Base-by-base conservation (phyloP, 2,888 invertebrate species). In the Leucoptera coffeella region DNA sequence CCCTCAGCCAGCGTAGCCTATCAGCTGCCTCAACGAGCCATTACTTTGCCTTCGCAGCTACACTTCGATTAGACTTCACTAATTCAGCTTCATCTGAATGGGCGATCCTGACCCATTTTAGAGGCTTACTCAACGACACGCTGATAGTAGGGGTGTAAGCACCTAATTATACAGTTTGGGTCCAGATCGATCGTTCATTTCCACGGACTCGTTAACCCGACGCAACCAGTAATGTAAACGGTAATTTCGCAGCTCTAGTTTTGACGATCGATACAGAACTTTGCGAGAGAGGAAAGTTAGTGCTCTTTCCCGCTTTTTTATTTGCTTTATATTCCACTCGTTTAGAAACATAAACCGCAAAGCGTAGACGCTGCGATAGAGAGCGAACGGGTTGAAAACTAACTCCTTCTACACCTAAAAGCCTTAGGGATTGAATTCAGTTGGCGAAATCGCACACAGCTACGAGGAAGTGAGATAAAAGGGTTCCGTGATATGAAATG, bases 1-100 rank as follows among this genome's bases (percentile, higher is more conserved):
- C 48, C 34, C 47, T 51, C 43, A 45, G 52, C 47, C 47, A 47
- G 45, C 28, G 25, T 42, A 41, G 44, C 34, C 21, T 27, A 41
- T 45, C 28, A 42, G 43, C 54, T 37, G 48, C 53, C 55, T 62
- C 57, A 62, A 62, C 62, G 57, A 47, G 52, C 45, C n/a, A n/a
- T n/a, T n/a, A n/a, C n/a, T n/a, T n/a, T n/a, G n/a, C n/a, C n/a
- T n/a, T n/a, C n/a, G n/a, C n/a, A n/a, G n/a, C n/a, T n/a, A n/a
- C n/a, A n/a, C n/a, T n/a, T n/a, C n/a, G n/a, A n/a, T n/a, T n/a
- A n/a, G n/a, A n/a, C n/a, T n/a, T n/a, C n/a, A n/a, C n/a, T n/a
- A n/a, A n/a, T n/a, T n/a, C n/a, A n/a, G n/a, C n/a, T n/a, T n/a
- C n/a, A n/a, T n/a, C n/a, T n/a, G n/a, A n/a, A n/a, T n/a, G n/a